Percentiles rank a stretch among this genome's conserved stretches.
These are phyloP conservation scores for Lithosia quadra DNA, from an alignment of 2,888 invertebrate species.

Conservation along the genomic window DNA sequence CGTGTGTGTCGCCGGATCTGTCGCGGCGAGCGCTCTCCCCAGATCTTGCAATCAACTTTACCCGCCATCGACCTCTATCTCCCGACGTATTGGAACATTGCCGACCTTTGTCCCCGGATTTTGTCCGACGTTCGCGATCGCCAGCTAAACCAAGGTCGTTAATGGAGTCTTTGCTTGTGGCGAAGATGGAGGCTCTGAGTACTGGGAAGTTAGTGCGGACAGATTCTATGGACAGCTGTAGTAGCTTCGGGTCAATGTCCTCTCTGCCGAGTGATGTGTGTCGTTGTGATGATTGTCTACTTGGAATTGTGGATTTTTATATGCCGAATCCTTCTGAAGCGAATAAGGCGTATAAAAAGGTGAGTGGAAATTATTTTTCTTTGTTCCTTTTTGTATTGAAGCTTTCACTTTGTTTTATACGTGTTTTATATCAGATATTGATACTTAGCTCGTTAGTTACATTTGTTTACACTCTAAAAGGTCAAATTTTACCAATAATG, in stretches of 20 bases:
- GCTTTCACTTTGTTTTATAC: background rate
- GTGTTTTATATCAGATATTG: background rate
- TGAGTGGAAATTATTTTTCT: conserved; percentile 60
- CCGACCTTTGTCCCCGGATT: conserved; percentile 79
- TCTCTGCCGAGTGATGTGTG: conserved; percentile 92
- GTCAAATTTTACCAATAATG: background rate
- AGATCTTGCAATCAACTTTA: conserved; percentile 70
- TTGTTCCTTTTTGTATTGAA: background rate
- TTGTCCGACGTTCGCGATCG: conserved; percentile 78
- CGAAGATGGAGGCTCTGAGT: conserved; percentile 92
- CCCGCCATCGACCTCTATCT: conserved; percentile 72
- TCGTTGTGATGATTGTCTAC: conserved; percentile 93
- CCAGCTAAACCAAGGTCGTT: conserved; percentile 90
- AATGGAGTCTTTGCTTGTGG: conserved; percentile 93
- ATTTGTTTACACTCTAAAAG: background rate
- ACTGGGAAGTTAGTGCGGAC: conserved; percentile 89
- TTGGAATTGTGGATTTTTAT: conserved; percentile 93
- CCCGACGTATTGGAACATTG: conserved; percentile 72
- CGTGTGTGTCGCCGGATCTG: conserved; percentile 75
- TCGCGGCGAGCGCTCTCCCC: conserved; percentile 77
- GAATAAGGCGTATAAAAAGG: conserved; percentile 88
- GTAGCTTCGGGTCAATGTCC: conserved; percentile 90
- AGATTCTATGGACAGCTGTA: conserved; percentile 92
- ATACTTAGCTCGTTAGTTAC: background rate
- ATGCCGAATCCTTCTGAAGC: conserved; percentile 84